These are phyloP conservation scores for Babyrousa celebensis DNA, from an alignment of 2,797 vertebrate species.

Conservation along the genomic window DNA sequence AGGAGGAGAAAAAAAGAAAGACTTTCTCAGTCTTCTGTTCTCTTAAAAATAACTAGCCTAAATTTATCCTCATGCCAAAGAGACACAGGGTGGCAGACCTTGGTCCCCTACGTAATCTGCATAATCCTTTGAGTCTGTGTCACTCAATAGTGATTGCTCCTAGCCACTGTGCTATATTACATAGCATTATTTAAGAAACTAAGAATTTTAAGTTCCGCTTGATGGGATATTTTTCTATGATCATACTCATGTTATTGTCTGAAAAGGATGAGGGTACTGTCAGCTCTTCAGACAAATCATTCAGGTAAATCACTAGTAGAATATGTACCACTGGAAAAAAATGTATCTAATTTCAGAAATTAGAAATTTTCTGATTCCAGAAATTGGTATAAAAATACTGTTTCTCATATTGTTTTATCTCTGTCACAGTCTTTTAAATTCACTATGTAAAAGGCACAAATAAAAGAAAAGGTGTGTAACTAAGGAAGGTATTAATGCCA, in stretches of 20 bases:
- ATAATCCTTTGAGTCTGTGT: background rate
- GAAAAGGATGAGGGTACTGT: slow-evolving; percentile 44
- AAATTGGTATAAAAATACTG: slow-evolving; percentile 11
- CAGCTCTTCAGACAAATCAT: slow-evolving; percentile 76
- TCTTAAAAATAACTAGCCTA: too few species aligned
- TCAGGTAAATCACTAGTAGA: slow-evolving; percentile 70
- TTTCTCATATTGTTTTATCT: slow-evolving; percentile 26
- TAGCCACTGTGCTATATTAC: background rate
- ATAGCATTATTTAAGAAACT: background rate
- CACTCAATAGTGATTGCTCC: background rate
- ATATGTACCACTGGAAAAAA: slow-evolving; percentile 67
- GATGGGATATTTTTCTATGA: background rate
- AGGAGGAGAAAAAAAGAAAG: too few species aligned
- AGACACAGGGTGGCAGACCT: too few species aligned
- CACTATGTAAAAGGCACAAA: slow-evolving; percentile 12
- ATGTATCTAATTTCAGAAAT: slow-evolving; percentile 17
- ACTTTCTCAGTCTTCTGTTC: too few species aligned
- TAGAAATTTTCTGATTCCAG: background rate
- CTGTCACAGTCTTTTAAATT: slow-evolving; percentile 27
- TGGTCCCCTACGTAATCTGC: too few species aligned
- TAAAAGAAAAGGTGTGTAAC: background rate
- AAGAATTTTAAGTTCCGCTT: background rate
- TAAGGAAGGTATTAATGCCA: slow-evolving; percentile 57
- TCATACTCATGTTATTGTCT: slow-evolving; percentile 19
- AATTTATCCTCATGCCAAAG: too few species aligned